Conservation (phyloP, 2,113 vertebrate genomes). For the Strigops habroptila region DNA sequence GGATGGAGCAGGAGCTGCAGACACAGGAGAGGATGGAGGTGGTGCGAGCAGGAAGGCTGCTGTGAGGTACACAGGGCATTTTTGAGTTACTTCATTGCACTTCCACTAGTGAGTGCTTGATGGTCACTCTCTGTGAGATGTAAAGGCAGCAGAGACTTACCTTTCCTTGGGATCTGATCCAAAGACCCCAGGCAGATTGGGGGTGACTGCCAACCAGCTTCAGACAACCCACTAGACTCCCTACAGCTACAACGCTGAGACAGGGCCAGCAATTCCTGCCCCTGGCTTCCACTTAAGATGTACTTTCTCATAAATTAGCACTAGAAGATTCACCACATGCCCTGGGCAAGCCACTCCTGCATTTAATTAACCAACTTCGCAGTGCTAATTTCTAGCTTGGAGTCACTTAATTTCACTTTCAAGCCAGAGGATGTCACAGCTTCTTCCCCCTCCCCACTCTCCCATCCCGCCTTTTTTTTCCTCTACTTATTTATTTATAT, state of each 20-base stretch:
- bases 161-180: background rate
- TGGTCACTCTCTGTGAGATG: background rate
- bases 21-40: background rate
- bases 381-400: background rate
- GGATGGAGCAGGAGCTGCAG: background rate
- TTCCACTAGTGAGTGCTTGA: background rate
- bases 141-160: background rate
- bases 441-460: too few relatives aligned
- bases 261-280: background rate
- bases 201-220: background rate
- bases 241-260: background rate
- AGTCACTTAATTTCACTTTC: background rate
- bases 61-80: background rate
- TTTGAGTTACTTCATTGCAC: background rate
- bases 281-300: background rate
- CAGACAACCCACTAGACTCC: background rate
- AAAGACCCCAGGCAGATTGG: background rate
- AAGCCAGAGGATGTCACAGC: fast-evolving
- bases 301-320: background rate
- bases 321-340: background rate
- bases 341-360: background rate
- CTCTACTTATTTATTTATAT: background rate
- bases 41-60: background rate
- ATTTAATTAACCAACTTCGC: background rate
- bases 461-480: too few relatives aligned